phyloP scores from a whole-genome alignment of 2,888 invertebrate species.

The Epicampocera succincta region DNA sequence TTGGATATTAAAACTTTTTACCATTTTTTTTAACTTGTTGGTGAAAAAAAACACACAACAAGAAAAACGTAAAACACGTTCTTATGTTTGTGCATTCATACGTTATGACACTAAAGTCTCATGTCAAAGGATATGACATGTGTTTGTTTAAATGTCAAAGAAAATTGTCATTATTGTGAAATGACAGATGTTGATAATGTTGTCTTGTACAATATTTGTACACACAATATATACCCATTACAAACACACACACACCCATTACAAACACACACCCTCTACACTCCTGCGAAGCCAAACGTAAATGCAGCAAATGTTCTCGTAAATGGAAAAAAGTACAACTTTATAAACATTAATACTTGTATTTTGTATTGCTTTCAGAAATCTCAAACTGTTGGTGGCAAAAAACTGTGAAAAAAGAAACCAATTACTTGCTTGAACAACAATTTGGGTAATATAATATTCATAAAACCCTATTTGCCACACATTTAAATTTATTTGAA shows the following conservation, averaged over 20 bases:
- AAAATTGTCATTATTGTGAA: slow-evolving; percentile 59
- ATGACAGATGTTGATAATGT: slow-evolving; percentile 69
- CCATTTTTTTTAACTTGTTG: neutral
- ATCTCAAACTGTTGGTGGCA: neutral
- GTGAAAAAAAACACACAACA: neutral
- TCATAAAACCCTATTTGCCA: neutral
- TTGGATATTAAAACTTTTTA: neutral
- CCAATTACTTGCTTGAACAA: slow-evolving; percentile 34
- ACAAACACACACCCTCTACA: neutral
- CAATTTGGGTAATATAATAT: slow-evolving; percentile 13
- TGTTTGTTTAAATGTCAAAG: slow-evolving; percentile 61
- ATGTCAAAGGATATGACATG: slow-evolving; percentile 69
- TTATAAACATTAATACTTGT: neutral
- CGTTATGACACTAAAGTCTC: slow-evolving; percentile 66
- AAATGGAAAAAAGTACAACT: no score
- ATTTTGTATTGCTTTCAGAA: neutral
- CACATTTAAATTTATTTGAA: neutral
- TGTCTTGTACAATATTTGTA: slow-evolving; percentile 2
- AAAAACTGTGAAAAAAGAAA: slow-evolving; percentile 17
- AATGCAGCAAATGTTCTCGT: no score
- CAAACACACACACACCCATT: neutral
- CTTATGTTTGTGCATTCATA: slow-evolving; percentile 67
- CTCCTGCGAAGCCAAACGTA: no score
- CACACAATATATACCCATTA: neutral
- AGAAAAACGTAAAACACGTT: slow-evolving; percentile 4